phyloP scores from a whole-genome alignment of 1,140 invertebrate species.

The Hyles euphorbiae region DNA sequence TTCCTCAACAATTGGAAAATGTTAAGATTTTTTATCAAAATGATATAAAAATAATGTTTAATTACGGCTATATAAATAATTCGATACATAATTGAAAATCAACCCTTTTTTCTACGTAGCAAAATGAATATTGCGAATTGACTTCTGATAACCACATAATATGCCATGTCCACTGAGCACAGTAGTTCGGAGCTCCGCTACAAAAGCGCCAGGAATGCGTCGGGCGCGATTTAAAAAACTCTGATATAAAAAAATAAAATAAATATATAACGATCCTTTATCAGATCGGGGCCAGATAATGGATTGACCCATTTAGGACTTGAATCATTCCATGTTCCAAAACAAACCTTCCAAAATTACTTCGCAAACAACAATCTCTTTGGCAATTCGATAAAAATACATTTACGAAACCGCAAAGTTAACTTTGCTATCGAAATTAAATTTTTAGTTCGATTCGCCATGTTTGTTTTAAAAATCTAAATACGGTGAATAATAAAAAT shows the following conservation, averaged over 20 bases:
- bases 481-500: conserved; percentile 20
- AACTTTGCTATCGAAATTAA: conserved; percentile 5
- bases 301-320: conserved; percentile 64
- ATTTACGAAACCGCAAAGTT: background rate
- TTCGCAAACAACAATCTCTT: background rate
- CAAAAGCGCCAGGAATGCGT: conserved; percentile 47
- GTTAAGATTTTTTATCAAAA: too few relatives aligned
- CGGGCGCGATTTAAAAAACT: conserved; percentile 34
- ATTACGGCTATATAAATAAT: too few relatives aligned
- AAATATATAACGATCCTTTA: conserved; percentile 57
- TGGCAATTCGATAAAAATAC: background rate
- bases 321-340: conserved; percentile 53
- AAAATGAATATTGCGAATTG: too few relatives aligned
- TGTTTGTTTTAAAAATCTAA: conserved; percentile 30
- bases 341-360: conserved; percentile 20
- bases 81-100: too few relatives aligned
- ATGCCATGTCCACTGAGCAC: conserved; percentile 20
- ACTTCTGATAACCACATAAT: too few relatives aligned
- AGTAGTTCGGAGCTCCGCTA: conserved; percentile 15
- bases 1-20: too few relatives aligned
- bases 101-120: too few relatives aligned
- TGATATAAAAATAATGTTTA: too few relatives aligned
- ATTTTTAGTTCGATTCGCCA: conserved; percentile 1
- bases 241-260: conserved; percentile 45
- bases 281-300: conserved; percentile 62